A percentile compares a stretch with the other conserved stretches of the same genome.
Conservation (phyloP, 1,140 invertebrate genomes). For the Drosophila navojoa region DNA sequence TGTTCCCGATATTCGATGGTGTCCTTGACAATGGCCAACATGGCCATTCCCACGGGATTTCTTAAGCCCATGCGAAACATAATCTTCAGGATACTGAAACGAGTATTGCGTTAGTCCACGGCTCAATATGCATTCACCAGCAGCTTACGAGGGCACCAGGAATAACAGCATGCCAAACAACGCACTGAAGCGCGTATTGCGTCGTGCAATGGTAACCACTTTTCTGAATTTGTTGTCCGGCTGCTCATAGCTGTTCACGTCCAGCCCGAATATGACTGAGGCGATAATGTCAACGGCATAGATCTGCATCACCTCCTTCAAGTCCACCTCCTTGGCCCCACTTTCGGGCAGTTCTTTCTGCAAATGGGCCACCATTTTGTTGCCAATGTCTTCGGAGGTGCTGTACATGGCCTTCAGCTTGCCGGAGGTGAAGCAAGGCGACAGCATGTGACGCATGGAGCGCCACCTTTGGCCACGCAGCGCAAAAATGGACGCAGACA, state of each 20-base stretch:
- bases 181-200: conserved; percentile 16
- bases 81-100: conserved; percentile 47
- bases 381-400: conserved; percentile 83
- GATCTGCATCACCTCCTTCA: conserved; percentile 59
- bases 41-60: conserved; percentile 37
- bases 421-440: conserved; percentile 86
- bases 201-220: conserved; percentile 28
- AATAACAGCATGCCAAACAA: conserved; percentile 61
- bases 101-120: not conserved
- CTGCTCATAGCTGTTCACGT: conserved; percentile 69
- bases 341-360: conserved; percentile 49
- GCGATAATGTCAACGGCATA: conserved; percentile 77
- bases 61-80: conserved; percentile 55
- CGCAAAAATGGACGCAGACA: conserved; percentile 83
- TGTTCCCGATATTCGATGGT: conserved; percentile 85
- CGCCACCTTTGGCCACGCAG: conserved; percentile 85
- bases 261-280: conserved; percentile 72
- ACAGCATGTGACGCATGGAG: conserved; percentile 84
- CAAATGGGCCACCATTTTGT: conserved; percentile 72
- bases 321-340: conserved; percentile 51
- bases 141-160: conserved; percentile 67
- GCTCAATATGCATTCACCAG: accelerated
- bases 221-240: conserved; percentile 68
- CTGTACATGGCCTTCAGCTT: conserved; percentile 86
- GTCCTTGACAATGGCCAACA: conserved; percentile 84